phyloP scores from a whole-genome alignment of 2,113 vertebrate species.

The Ancistrus triradiatus region DNA sequence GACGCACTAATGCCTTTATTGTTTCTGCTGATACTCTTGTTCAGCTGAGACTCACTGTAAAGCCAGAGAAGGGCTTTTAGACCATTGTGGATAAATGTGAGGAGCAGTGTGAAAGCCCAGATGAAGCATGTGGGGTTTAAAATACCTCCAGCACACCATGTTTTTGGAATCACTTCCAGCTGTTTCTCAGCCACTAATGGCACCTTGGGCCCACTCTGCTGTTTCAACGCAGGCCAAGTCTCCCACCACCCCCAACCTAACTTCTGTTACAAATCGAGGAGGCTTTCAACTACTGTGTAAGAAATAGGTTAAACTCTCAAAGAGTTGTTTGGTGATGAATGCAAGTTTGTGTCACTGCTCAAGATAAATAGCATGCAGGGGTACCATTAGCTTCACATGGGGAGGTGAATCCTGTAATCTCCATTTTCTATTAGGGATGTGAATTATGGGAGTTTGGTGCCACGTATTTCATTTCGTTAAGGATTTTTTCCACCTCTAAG shows the following conservation, averaged over 20 bases:
- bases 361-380: neutral
- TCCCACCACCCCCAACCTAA: constrained; percentile 46
- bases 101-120: constrained; percentile 85
- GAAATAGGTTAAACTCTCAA: constrained; percentile 61
- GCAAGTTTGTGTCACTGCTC: neutral
- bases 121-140: constrained; percentile 83
- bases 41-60: constrained; percentile 30
- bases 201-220: constrained; percentile 66
- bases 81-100: constrained; percentile 78
- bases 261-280: constrained; percentile 48
- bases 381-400: too few species aligned
- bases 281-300: constrained; percentile 67
- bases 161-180: constrained; percentile 91
- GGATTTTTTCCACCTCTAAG: too few species aligned
- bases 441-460: too few species aligned
- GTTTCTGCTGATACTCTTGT: constrained; percentile 23
- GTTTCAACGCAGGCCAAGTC: constrained; percentile 66
- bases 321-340: neutral
- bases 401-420: too few species aligned
- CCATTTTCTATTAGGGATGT: too few species aligned
- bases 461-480: too few species aligned
- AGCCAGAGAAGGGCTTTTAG: constrained; percentile 42
- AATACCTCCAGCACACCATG: constrained; percentile 74
- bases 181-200: constrained; percentile 75
- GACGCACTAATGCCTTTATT: neutral